These are phyloP conservation scores for Pseudotriccus pelzelni DNA, from an alignment of 2,797 vertebrate genomes.

Conservation along the genomic window DNA sequence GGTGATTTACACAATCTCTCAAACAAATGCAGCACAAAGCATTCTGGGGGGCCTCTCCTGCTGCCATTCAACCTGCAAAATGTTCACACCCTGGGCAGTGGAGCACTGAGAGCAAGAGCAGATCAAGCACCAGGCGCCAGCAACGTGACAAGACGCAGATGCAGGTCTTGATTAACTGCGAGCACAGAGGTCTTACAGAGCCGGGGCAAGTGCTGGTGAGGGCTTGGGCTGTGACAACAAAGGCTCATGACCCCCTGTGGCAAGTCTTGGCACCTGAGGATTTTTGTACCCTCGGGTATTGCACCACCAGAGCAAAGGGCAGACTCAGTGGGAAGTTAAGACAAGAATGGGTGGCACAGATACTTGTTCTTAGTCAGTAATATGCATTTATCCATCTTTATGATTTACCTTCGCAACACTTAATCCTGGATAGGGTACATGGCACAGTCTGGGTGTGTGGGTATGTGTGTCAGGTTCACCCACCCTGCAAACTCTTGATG, in stretches of 20 bases:
- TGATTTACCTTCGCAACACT: neutral
- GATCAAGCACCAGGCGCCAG: fast-evolving
- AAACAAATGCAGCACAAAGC: neutral
- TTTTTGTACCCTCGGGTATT: neutral
- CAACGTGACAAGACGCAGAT: neutral
- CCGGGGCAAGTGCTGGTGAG: neutral
- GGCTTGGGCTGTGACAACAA: neutral
- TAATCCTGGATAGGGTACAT: neutral
- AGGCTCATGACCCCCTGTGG: fast-evolving
- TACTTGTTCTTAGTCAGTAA: neutral
- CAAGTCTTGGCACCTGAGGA: neutral
- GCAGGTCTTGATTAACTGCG: neutral
- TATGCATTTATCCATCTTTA: neutral
- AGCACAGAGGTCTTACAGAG: neutral
- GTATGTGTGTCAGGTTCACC: neutral
- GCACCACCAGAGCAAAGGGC: neutral
- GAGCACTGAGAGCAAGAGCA: neutral
- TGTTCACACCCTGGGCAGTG: fast-evolving
- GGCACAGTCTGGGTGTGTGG: neutral
- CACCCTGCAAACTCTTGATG: neutral
- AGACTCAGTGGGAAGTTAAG: neutral
- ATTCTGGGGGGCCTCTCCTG: neutral
- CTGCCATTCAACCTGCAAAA: neutral
- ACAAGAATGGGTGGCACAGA: neutral
- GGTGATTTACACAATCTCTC: neutral